These are phyloP conservation scores for Lithophane socia DNA, from an alignment of 2,888 invertebrate genomes.

Conservation along the genomic window DNA sequence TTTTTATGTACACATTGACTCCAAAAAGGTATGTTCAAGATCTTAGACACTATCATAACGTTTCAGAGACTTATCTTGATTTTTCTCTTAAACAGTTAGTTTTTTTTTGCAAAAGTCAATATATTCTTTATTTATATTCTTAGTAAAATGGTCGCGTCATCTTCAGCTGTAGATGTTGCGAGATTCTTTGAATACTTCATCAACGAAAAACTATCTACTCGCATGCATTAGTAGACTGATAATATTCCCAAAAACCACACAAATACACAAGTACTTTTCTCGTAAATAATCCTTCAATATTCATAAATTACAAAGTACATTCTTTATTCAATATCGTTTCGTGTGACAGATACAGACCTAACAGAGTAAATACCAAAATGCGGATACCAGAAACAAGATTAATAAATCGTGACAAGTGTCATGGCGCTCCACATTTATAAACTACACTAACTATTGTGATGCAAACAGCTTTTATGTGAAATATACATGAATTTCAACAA, in stretches of 20 bases:
- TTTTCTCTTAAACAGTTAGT: no score
- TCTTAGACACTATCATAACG: not conserved
- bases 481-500: slow-evolving; percentile 42
- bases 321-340: slow-evolving; percentile 12
- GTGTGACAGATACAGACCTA: slow-evolving; percentile 13
- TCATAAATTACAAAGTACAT: slow-evolving; percentile 15
- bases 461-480: slow-evolving; percentile 36
- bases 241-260: not conserved
- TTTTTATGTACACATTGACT: not conserved
- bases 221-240: not conserved
- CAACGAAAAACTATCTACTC: not conserved
- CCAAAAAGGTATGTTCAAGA: not conserved
- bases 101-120: not conserved
- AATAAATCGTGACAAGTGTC: slow-evolving; percentile 42
- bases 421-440: slow-evolving; percentile 31
- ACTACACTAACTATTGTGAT: slow-evolving; percentile 42
- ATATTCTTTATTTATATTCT: no score
- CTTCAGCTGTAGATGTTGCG: not conserved
- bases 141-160: no score
- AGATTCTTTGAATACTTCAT: not conserved
- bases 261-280: slow-evolving; percentile 5
- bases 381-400: slow-evolving; percentile 33
- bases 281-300: slow-evolving; percentile 23
- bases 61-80: not conserved
- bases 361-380: slow-evolving; percentile 13